Evolutionary conservation across 2,888 invertebrate species (phyloP).

Genomic region (Isotomurus palustris): DNA sequence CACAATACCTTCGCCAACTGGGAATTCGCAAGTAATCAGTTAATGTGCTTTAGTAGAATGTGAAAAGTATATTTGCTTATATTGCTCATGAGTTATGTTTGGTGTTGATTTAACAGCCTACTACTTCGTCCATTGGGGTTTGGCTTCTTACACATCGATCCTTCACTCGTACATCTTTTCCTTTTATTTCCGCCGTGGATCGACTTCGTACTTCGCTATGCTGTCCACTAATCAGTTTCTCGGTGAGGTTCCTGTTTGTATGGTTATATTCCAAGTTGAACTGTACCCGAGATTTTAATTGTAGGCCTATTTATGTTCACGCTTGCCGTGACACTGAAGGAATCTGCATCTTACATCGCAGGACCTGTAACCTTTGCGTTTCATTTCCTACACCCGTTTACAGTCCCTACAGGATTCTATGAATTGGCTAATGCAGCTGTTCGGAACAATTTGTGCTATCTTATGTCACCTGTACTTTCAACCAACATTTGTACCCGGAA

Average conservation of each 20-base stretch:
- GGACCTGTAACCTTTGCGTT: no score
- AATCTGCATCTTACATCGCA: no score
- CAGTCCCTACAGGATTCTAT: neutral
- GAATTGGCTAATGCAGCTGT: neutral
- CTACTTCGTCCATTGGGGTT: conserved; percentile 11
- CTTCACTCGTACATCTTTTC: conserved; percentile 14
- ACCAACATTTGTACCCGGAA: neutral
- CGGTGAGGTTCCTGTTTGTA: conserved; percentile 7
- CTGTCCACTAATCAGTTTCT: conserved; percentile 19
- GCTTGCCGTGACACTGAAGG: neutral
- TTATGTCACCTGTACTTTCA: neutral
- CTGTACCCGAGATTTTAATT: no score
- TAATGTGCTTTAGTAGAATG: no score
- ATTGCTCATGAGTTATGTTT: no score
- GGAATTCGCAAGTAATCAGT: conserved; percentile 13
- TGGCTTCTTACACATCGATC: conserved; percentile 20
- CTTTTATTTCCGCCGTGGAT: conserved; percentile 6
- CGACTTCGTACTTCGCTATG: conserved; percentile 21
- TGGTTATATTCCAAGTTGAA: no score
- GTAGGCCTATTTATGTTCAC: conserved; percentile 7
- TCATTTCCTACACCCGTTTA: neutral
- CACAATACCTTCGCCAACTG: conserved; percentile 11
- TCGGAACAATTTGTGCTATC: neutral
- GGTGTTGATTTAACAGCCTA: conserved; percentile 14
- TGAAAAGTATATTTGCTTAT: no score